Conservation (phyloP, 2,888 invertebrate species). For the Tolmerus cingulatus region DNA sequence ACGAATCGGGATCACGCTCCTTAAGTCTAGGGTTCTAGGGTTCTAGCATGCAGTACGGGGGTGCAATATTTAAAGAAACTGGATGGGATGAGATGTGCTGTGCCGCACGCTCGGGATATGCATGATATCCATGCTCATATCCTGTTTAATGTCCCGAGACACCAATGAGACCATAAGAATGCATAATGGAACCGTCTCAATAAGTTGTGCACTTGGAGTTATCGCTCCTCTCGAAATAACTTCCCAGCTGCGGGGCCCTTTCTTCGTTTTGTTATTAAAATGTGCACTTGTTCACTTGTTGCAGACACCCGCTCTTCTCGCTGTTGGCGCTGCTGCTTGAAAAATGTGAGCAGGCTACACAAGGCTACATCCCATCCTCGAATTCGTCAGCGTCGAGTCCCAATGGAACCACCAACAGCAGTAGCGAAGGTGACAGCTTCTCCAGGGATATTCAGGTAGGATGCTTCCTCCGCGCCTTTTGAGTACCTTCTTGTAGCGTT, state of each 20-base stretch:
- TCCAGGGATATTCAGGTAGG: constrained; percentile 52
- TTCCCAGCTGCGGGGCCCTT: neutral
- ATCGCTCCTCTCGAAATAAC: neutral
- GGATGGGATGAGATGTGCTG: neutral
- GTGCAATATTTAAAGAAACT: constrained; percentile 1
- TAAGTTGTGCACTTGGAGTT: neutral
- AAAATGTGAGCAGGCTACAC: constrained; percentile 96
- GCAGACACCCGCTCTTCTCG: constrained; percentile 93
- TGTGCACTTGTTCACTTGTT: constrained; percentile 7
- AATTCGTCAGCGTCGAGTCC: constrained; percentile 77
- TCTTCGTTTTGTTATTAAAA: neutral
- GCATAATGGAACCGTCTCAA: neutral
- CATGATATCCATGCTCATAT: constrained; percentile 9
- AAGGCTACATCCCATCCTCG: constrained; percentile 87
- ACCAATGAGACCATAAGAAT: neutral
- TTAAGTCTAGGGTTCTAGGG: neutral
- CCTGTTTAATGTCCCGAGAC: neutral
- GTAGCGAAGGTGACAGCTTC: constrained; percentile 51
- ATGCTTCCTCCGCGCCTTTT: neutral
- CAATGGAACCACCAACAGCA: constrained; percentile 51
- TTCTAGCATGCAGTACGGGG: neutral
- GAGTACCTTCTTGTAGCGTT: neutral
- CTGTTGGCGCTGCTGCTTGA: constrained; percentile 90
- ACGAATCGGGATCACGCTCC: constrained; percentile 2
- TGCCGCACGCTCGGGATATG: neutral